Conservation (phyloP, 2,113 vertebrate species). For the zebrafish (Danio rerio) region GRCz12tu NC_133187.1:27299501-27300000, state of each 20-base stretch:
- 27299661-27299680: constrained; percentile 42
- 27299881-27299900: not conserved
- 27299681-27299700: constrained; percentile 22
- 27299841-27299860: too few relatives aligned
- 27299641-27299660: constrained; percentile 29
- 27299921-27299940: not conserved
- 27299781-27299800: not conserved
- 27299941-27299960: too few relatives aligned
- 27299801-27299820: not conserved
- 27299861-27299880: too few relatives aligned
- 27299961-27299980: too few relatives aligned
- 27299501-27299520: constrained; percentile 74
- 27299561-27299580: constrained; percentile 21
- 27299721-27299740: not conserved
- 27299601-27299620: constrained; percentile 51
- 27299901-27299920: not conserved
- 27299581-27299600: constrained; percentile 42
- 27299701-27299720: constrained; percentile 17
- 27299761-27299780: not conserved
- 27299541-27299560: constrained; percentile 14
- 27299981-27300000: too few relatives aligned
- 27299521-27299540: not conserved
- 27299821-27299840: too few relatives aligned
- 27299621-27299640: constrained; percentile 36
- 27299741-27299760: not conserved